These are phyloP conservation scores for Lepidonotus clava DNA, from an alignment of 2,888 invertebrate species.

Conservation along the genomic window DNA sequence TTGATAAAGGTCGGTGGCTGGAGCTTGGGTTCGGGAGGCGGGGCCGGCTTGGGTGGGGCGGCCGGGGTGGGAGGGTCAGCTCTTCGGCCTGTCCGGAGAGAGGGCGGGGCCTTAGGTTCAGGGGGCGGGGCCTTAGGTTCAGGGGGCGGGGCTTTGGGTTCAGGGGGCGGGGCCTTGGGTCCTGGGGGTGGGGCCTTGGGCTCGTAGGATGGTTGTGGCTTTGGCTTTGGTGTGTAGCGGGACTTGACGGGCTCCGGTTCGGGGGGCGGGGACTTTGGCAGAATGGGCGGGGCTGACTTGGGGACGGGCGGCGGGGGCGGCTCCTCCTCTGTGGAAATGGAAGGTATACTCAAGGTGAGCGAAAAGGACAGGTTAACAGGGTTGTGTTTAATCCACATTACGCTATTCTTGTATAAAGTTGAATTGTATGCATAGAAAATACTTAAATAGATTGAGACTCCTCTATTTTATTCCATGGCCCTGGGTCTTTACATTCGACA, in stretches of 20 bases:
- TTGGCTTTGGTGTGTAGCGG: background rate
- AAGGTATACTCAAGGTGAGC: background rate
- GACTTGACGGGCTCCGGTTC: background rate
- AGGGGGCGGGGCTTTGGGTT: background rate
- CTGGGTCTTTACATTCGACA: no score
- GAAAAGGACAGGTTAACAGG: background rate
- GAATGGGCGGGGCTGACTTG: slow-evolving; percentile 36
- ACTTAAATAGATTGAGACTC: no score
- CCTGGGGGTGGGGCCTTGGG: background rate
- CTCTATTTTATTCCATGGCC: no score
- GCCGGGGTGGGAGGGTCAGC: background rate
- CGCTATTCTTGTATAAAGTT: no score
- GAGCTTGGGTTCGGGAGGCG: background rate
- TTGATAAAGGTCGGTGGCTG: slow-evolving; percentile 83
- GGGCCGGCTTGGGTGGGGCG: background rate
- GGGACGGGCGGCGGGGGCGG: slow-evolving; percentile 4
- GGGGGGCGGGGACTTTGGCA: slow-evolving; percentile 41
- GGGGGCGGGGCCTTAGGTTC: background rate
- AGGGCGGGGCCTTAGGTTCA: background rate
- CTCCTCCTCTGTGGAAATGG: slow-evolving; percentile 2
- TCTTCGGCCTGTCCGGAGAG: background rate
- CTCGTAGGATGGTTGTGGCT: background rate
- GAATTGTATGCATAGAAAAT: no score
- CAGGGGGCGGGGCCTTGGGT: background rate
- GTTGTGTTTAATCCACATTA: no score